Evolutionary conservation across 2,888 invertebrate species (phyloP), one percentile per base, ranked within the genome.

Genomic region (Rhingia campestris): DNA sequence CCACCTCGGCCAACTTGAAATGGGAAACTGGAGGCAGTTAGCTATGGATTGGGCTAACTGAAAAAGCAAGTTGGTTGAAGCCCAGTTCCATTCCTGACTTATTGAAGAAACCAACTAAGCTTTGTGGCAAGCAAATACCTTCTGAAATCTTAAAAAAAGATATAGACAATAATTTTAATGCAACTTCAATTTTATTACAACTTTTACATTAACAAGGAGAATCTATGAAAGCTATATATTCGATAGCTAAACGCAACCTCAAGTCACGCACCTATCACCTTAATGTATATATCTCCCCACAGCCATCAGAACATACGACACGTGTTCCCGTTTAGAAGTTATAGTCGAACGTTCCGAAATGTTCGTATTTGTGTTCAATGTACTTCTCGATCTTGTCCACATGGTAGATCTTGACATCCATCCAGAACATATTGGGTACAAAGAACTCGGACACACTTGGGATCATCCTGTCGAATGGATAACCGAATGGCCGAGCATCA

Each of bases 401-500:
- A 59, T 88, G 87, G 58, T 81, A 87, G 69, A 88, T 87, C 64
- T 86, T 75, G 4, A 94, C 93, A 88, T 94, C 94, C 90, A 93
- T 92, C 89, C 93, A 92, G 92, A 89, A 93, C 92, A 93, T 93
- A 90, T 94, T 94, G 30, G 93, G 93, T 74, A 93, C 92, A 56
- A 91, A 88, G 91, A 92, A 95, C 77, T 92, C 92, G 47, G 90
- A 90, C 32, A 93, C 91, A 53, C 93, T 92, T 92, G 91, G 91
- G 87, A 95, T 93, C 6, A 92, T 92, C 87, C 95, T 94, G 89
- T 96, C 95, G 88, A 96, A 93, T 86, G 96, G 96, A 92, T 94
- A 96, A 63, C 94, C 95, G 86, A 94, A 92, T 51, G 95, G 93
- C 89, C 93, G 92, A 86, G 92, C 92, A 88, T 95, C 95, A 37